phyloP scores from a whole-genome alignment of 2,888 invertebrate species.

The Oscheius onirici region DNA sequence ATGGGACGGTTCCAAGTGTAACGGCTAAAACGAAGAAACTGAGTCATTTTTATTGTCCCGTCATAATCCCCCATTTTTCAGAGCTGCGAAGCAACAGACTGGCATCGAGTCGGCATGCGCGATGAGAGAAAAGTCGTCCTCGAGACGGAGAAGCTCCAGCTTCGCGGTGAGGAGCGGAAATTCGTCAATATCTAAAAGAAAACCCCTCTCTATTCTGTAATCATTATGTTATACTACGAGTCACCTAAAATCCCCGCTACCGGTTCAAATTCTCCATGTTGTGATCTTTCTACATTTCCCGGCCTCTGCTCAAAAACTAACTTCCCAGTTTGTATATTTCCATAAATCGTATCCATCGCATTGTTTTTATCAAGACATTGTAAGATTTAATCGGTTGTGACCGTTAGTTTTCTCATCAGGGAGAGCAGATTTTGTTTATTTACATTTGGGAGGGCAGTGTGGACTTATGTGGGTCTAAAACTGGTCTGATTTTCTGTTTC shows the following conservation, averaged over 20 bases:
- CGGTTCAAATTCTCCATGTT: too few species aligned
- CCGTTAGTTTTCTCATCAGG: background rate
- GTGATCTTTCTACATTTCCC: too few species aligned
- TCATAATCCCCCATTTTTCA: too few species aligned
- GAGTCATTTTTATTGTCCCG: too few species aligned
- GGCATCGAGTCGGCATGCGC: slow-evolving; percentile 65
- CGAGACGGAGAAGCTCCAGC: slow-evolving; percentile 55
- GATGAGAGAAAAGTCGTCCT: slow-evolving; percentile 63
- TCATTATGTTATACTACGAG: background rate
- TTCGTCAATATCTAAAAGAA: slow-evolving; percentile 39
- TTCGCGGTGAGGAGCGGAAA: slow-evolving; percentile 64
- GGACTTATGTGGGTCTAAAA: too few species aligned
- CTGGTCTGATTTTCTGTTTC: too few species aligned
- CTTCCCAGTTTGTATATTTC: background rate
- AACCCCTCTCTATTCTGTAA: background rate
- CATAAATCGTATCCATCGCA: background rate
- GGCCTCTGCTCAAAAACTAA: too few species aligned
- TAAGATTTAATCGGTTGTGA: background rate
- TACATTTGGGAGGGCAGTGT: background rate
- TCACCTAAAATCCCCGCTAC: too few species aligned
- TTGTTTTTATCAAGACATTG: too few species aligned
- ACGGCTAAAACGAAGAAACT: too few species aligned
- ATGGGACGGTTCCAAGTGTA: too few species aligned
- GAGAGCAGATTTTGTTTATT: background rate
- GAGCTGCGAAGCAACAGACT: slow-evolving; percentile 54